A percentile compares a stretch with the other conserved stretches of the same genome.
Evolutionary conservation across 2,797 vertebrate species (phyloP).

Genomic region (Hozukius guyotensis): DNA sequence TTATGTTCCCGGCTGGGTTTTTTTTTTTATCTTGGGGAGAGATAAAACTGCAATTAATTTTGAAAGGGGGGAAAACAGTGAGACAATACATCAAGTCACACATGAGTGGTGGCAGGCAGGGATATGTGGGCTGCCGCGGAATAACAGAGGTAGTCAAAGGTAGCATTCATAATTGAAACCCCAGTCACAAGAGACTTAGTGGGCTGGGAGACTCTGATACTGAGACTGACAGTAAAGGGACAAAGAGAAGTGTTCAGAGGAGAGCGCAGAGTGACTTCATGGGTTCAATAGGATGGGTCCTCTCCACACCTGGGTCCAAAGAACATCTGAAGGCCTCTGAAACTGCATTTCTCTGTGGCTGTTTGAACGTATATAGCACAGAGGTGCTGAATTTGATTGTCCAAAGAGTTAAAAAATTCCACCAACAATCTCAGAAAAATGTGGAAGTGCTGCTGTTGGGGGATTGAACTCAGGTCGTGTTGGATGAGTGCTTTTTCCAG

Average conservation of each 20-base stretch:
- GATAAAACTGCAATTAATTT: conserved; percentile 84
- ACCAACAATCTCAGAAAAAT: neutral
- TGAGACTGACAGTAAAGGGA: conserved; percentile 70
- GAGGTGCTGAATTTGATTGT: neutral
- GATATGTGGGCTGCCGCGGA: conserved; percentile 71
- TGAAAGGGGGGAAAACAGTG: conserved; percentile 69
- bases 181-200: conserved; percentile 71
- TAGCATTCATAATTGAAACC: conserved; percentile 79
- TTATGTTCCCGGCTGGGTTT: conserved; percentile 66
- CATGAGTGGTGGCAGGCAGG: conserved; percentile 78
- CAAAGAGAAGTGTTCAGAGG: conserved; percentile 69
- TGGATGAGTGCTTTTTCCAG: conserved; percentile 7
- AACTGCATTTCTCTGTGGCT: conserved; percentile 2
- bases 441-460: neutral
- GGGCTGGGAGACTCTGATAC: conserved; percentile 77
- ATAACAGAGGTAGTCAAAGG: conserved; percentile 79
- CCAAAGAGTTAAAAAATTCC: conserved; percentile 7
- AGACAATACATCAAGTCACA: conserved; percentile 84
- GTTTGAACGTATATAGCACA: neutral
- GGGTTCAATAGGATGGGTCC: conserved; percentile 56
- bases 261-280: conserved; percentile 44
- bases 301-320: conserved; percentile 52
- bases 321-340: conserved; percentile 39
- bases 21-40: conserved; percentile 69
- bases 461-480: neutral